Conservation (phyloP, 2,888 invertebrate species). For the Sympetrum striolatum region DNA sequence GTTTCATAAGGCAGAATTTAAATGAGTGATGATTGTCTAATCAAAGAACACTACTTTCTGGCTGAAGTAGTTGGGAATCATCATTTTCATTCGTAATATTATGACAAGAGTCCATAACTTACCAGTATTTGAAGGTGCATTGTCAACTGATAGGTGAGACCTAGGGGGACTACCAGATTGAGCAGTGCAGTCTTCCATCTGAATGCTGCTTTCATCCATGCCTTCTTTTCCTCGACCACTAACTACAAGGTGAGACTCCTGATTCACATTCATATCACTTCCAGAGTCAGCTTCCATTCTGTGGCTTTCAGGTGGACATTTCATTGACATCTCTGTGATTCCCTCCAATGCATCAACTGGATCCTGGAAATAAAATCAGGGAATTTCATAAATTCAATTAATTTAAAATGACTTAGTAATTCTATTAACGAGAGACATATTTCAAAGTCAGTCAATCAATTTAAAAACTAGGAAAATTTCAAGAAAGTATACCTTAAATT, state of each 20-base stretch:
- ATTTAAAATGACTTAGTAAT: not conserved
- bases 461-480: too few relatives aligned
- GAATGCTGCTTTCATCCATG: not conserved
- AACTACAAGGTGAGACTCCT: not conserved
- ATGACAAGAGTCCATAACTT: too few relatives aligned
- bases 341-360: not conserved
- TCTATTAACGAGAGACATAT: not conserved
- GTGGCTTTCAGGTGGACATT: not conserved
- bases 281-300: not conserved
- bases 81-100: too few relatives aligned
- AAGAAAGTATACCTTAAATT: too few relatives aligned
- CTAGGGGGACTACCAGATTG: not conserved
- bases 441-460: too few relatives aligned
- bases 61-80: too few relatives aligned
- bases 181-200: not conserved
- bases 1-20: too few relatives aligned
- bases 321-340: slow-evolving; percentile 3
- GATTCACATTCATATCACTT: not conserved
- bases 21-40: too few relatives aligned
- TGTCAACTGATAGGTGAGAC: too few relatives aligned
- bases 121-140: too few relatives aligned
- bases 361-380: not conserved
- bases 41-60: too few relatives aligned
- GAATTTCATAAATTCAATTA: not conserved
- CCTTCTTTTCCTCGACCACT: not conserved